These are phyloP conservation scores for Rhinolophus sinicus DNA, from an alignment of 2,113 vertebrate genomes.

Conservation along the genomic window DNA sequence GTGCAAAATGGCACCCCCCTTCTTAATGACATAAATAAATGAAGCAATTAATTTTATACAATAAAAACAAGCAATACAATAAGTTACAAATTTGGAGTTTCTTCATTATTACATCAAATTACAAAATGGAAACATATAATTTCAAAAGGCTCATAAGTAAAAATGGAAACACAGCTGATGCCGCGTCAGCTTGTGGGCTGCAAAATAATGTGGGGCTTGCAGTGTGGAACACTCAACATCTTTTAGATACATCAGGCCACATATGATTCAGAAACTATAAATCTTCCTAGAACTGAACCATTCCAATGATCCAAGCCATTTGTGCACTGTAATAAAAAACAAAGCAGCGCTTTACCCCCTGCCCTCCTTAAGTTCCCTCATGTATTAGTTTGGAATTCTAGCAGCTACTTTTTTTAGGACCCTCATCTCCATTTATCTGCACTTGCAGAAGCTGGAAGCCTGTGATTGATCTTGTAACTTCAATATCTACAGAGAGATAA, in stretches of 20 bases:
- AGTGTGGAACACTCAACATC: conserved; percentile 77
- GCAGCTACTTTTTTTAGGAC: conserved; percentile 65
- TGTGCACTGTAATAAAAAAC: conserved; percentile 54
- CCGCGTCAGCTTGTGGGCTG: conserved; percentile 84
- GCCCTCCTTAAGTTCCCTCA: background rate
- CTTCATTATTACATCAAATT: conserved; percentile 91
- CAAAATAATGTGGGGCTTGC: conserved; percentile 79
- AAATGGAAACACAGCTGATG: conserved; percentile 92
- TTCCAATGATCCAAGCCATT: background rate
- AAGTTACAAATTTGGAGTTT: conserved; percentile 89
- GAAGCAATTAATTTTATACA: conserved; percentile 90
- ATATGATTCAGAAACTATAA: conserved; percentile 69
- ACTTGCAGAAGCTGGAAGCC: conserved; percentile 56
- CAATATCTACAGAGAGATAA: conserved; percentile 65
- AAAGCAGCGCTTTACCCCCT: background rate
- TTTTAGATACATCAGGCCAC: conserved; percentile 76
- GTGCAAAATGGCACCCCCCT: conserved; percentile 86
- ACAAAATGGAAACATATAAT: conserved; percentile 91
- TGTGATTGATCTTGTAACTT: conserved; percentile 78
- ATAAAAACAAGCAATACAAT: conserved; percentile 92
- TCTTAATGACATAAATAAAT: conserved; percentile 90
- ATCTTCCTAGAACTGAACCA: background rate
- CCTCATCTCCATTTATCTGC: conserved; percentile 49
- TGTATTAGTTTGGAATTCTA: conserved; percentile 50
- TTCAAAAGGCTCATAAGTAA: conserved; percentile 90